Evolutionary conservation across 1,140 invertebrate species (phyloP).

Genomic region (Druon quercuslanigerum): DNA sequence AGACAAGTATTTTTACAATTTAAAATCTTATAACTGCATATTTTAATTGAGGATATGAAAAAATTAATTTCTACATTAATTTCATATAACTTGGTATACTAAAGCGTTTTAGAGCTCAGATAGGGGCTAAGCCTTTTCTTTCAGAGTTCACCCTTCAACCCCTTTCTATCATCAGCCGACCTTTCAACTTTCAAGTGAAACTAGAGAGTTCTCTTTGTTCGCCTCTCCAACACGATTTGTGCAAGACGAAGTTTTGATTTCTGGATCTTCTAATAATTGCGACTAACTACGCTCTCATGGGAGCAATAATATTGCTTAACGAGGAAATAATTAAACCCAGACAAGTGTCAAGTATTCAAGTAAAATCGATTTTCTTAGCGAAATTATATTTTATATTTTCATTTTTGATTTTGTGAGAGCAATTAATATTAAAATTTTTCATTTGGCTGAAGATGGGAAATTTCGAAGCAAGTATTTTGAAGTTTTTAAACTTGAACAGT

Average conservation of each 20-base stretch:
- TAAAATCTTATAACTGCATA: too few species aligned
- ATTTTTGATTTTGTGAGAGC: too few species aligned
- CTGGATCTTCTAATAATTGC: constrained; percentile 49
- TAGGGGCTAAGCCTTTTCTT: not conserved
- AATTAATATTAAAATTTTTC: too few species aligned
- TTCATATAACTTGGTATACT: not conserved
- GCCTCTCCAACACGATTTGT: constrained; percentile 8
- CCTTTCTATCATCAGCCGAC: constrained; percentile 1
- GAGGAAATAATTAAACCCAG: constrained; percentile 13
- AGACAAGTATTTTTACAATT: too few species aligned
- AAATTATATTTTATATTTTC: not conserved
- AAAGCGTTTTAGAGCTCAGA: not conserved
- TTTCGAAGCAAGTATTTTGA: too few species aligned
- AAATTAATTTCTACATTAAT: not conserved
- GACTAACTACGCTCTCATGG: constrained; percentile 41
- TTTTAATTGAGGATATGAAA: not conserved
- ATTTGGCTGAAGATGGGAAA: too few species aligned
- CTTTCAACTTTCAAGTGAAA: constrained; percentile 29
- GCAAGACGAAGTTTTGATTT: constrained; percentile 41
- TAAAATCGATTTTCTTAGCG: not conserved
- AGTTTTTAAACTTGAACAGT: too few species aligned
- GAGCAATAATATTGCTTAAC: constrained; percentile 26
- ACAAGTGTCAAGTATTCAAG: not conserved
- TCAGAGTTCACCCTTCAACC: not conserved
- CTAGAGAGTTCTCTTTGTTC: constrained; percentile 48